Base-by-base conservation (phyloP, 2,797 vertebrate genomes). In the Scomberomorus guttatus region DNA sequence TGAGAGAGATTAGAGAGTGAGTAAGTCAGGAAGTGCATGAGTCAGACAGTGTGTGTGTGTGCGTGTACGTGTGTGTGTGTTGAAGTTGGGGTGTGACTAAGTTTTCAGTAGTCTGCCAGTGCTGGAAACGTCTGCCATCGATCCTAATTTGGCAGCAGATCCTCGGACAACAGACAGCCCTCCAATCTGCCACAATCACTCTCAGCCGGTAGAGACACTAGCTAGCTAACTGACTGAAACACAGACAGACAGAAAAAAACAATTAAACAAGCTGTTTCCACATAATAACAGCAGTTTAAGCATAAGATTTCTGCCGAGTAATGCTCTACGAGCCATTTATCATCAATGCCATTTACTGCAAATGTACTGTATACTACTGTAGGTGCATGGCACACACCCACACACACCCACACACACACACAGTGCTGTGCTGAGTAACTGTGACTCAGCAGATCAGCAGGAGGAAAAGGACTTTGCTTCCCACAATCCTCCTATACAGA, bases 371-470 rank as follows among this genome's bases (percentile, higher is more conserved):
- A 55, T 20, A 34, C 15, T 48, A 14, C 9, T 25, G 18, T 22
- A 56, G 60, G 22, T 68, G 65, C 42, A 64, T 77, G 58, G 70
- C 54, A 80, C 54, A 72, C 61, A 62, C 58, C 34, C 72, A 66
- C 72, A 57, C 63, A 42, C 64, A 32, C 57, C 73, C 63, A 50
- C 74, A 67, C 62, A 73, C 65, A 76, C 58, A 72, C 51, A 56
- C 48, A 9, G 10, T 37, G 52, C 67, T 81, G 79, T 25, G 63
- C 78, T 73, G 71, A 85, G 69, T 84, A 76, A 56, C 86, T 83
- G 85, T 94, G 93, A 94, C 89, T 94, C 94, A 93, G 94, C 93
- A 93, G 55, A 93, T 89, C 87, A 83, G 85, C 77, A 83, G 75
- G 46, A 89, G 78, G 82, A 87, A 83, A 89, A 82, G 80, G 82